Base-by-base conservation (phyloP, 2,888 invertebrate genomes). In the Amphiduros pacificus region DNA sequence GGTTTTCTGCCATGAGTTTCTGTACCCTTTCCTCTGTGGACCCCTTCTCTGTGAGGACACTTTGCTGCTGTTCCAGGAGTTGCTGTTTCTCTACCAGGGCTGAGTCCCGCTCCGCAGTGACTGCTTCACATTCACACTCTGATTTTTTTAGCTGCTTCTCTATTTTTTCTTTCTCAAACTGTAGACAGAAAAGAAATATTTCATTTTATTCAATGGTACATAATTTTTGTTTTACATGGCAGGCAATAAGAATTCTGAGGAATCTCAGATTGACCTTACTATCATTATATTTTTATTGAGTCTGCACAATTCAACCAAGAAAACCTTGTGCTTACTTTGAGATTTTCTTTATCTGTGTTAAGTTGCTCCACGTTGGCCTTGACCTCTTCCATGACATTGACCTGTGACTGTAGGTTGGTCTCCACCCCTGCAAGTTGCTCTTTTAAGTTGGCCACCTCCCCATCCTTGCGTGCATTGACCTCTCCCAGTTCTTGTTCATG, bases 291-390 rank as follows among this genome's bases (percentile, higher is more conserved):
- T n/a, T n/a, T n/a, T n/a, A n/a, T n/a, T n/a, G n/a, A n/a, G n/a
- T n/a, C n/a, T n/a, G n/a, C n/a, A n/a, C n/a, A n/a, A n/a, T n/a
- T n/a, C n/a, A n/a, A n/a, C n/a, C n/a, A n/a, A n/a, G n/a, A n/a
- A n/a, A n/a, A n/a, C n/a, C n/a, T n/a, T n/a, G n/a, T n/a, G n/a
- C 70, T 63, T 36, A 78, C 77, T 72, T 77, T 71, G 51, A 78
- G 31, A 28, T 76, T 71, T 31, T 78, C 77, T 50, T 70, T 73
- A 51, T 77, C 76, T 61, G 69, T 62, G 54, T 69, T 73, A 49
- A 76, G 68, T 52, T 72, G 70, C 49, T 77, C 74, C 11, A 76
- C 63, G 44, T 71, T 29, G 64, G 48, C 40, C 55, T 59, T 55
- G 22, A 32, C 22, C n/a, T 24, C 48, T 29, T 64, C 44, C 4